Conservation (phyloP, 1,140 invertebrate species). For the Pseudomyrmex cubaensis region DNA sequence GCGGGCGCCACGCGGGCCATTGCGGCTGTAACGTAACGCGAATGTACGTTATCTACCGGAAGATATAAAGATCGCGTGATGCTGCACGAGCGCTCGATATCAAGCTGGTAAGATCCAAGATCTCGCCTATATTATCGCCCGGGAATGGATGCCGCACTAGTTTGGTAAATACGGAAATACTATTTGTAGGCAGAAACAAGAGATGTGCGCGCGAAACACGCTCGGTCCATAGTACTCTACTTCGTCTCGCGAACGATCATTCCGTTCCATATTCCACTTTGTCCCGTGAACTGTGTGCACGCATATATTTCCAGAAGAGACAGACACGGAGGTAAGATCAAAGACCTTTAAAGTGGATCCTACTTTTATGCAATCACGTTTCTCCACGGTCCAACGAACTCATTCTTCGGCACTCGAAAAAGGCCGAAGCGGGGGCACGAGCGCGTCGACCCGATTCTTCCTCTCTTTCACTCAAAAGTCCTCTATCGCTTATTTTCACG, state of each 20-base stretch:
- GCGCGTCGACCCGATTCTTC: conserved; percentile 17
- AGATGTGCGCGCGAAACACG: conserved; percentile 4
- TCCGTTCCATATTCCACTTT: conserved; percentile 54
- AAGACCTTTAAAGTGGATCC: conserved; percentile 61
- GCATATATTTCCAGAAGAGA: conserved; percentile 60
- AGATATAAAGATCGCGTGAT: conserved; percentile 51
- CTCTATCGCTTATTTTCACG: conserved; percentile 14
- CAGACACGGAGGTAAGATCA: conserved; percentile 60
- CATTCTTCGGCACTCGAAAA: conserved; percentile 50
- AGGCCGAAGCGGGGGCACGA: conserved; percentile 18
- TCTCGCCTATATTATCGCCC: background rate
- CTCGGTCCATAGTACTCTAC: conserved; percentile 31
- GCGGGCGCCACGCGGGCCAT: conserved; percentile 46
- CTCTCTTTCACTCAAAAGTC: conserved; percentile 40
- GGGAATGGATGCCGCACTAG: background rate
- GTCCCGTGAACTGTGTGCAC: conserved; percentile 49
- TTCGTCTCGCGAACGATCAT: conserved; percentile 41
- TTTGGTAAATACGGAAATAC: conserved; percentile 47
- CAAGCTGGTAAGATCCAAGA: conserved; percentile 17
- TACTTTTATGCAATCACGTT: conserved; percentile 70
- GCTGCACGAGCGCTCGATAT: conserved; percentile 5
- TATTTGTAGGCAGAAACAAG: background rate
- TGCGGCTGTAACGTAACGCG: conserved; percentile 51
- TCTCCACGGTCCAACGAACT: conserved; percentile 57
- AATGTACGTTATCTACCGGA: conserved; percentile 36